phyloP scores from a whole-genome alignment of 2,888 invertebrate genomes.

The Melanostoma scalare region DNA sequence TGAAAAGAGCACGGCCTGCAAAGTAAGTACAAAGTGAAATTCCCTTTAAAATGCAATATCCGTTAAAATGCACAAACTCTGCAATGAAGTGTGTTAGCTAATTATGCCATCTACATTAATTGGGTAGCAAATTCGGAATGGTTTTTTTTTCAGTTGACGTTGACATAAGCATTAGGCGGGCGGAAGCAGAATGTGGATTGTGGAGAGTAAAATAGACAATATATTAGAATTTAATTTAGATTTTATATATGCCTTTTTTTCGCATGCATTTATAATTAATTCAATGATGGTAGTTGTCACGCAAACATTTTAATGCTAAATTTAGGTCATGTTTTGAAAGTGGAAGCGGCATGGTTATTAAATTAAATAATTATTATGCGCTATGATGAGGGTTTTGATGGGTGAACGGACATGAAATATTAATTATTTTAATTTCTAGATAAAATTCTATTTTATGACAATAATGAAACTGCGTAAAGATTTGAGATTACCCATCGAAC shows the following conservation, averaged over 20 bases:
- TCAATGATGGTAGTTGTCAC: slow-evolving; percentile 4
- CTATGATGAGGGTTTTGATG: not conserved
- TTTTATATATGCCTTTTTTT: slow-evolving; percentile 9
- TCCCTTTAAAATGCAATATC: slow-evolving; percentile 61
- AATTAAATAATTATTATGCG: slow-evolving; percentile 13
- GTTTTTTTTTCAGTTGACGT: not conserved
- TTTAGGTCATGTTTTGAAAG: slow-evolving; percentile 3
- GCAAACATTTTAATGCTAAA: slow-evolving; percentile 3
- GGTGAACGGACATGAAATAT: too few relatives aligned
- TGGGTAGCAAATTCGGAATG: slow-evolving; percentile 12
- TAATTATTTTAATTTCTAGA: too few relatives aligned
- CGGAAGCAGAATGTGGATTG: not conserved
- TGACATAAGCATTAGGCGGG: slow-evolving; percentile 16
- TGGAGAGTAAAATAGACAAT: slow-evolving; percentile 1
- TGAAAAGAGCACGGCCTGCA: slow-evolving; percentile 1
- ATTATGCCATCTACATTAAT: slow-evolving; percentile 32
- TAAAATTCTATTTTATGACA: too few relatives aligned
- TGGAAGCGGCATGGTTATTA: slow-evolving; percentile 2
- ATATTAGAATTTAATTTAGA: slow-evolving; percentile 13
- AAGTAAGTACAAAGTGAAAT: not conserved
- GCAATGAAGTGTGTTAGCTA: slow-evolving; percentile 25
- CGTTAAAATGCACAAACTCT: not conserved
- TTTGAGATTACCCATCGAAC: too few relatives aligned
- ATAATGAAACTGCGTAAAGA: too few relatives aligned
- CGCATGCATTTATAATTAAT: slow-evolving; percentile 18